Percentiles rank a stretch among this genome's conserved stretches.
phyloP scores from a whole-genome alignment of 1,140 invertebrate species.

The Chironomus tepperi region DNA sequence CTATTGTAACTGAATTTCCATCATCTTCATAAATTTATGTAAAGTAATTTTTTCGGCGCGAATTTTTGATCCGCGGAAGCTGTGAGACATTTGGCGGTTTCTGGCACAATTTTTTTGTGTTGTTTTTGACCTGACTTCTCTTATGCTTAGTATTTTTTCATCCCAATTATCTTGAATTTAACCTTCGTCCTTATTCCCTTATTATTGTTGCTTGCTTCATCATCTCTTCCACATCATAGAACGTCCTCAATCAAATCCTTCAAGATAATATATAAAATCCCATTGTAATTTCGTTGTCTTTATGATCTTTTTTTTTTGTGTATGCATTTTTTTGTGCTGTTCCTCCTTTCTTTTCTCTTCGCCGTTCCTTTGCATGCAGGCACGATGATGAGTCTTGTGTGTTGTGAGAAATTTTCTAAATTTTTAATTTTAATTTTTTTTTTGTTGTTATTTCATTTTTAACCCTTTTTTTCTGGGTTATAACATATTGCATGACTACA shows the following conservation, averaged over 20 bases:
- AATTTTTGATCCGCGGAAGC: conserved; percentile 13
- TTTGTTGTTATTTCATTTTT: background rate
- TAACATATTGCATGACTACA: background rate
- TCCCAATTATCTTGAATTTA: conserved; percentile 23
- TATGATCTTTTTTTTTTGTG: background rate
- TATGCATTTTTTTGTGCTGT: background rate
- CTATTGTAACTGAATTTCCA: too few relatives aligned
- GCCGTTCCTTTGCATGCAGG: background rate
- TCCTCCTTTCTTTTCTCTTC: background rate
- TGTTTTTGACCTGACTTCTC: conserved; percentile 21
- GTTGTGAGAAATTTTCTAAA: background rate
- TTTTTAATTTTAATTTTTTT: background rate
- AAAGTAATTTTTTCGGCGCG: background rate
- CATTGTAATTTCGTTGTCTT: background rate
- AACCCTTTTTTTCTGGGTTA: background rate
- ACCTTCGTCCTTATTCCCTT: conserved; percentile 19
- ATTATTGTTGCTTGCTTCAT: background rate
- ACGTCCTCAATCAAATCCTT: conserved; percentile 21
- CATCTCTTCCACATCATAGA: background rate
- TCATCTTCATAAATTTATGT: too few relatives aligned
- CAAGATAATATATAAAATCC: background rate
- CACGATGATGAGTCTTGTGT: too few relatives aligned
- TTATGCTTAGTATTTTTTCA: background rate
- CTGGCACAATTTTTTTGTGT: background rate
- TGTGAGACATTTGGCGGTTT: conserved; percentile 1